Conservation (phyloP, 2,113 vertebrate genomes). For the Pterophyllum scalare region DNA sequence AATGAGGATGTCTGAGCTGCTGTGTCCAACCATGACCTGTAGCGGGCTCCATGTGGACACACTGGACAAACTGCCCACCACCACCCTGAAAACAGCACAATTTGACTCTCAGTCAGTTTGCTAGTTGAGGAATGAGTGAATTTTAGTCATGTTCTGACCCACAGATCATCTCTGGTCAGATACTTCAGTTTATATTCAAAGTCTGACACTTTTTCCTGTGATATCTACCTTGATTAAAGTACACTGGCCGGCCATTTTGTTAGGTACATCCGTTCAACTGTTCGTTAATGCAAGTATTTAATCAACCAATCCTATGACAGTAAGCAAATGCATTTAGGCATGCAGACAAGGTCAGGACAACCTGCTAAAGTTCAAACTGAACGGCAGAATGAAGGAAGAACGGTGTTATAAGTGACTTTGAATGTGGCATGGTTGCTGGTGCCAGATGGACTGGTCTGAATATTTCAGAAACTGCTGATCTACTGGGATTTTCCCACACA, state of each 20-base stretch:
- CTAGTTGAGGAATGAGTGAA: too few relatives aligned
- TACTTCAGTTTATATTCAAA: background rate
- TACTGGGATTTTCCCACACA: background rate
- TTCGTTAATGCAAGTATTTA: background rate
- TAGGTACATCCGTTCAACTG: background rate
- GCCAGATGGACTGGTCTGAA: background rate
- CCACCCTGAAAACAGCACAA: conserved; percentile 78
- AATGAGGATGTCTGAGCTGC: conserved; percentile 87
- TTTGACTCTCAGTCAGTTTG: too few relatives aligned
- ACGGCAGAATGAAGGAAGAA: background rate
- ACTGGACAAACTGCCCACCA: conserved; percentile 83
- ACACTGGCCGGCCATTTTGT: background rate
- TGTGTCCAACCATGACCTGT: conserved; percentile 85
- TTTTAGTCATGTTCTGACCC: too few relatives aligned
- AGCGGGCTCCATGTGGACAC: conserved; percentile 89
- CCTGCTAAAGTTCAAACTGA: background rate
- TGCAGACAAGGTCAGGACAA: background rate
- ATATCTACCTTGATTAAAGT: background rate
- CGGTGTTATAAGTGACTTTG: background rate
- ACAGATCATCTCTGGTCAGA: too few relatives aligned
- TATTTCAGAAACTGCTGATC: background rate
- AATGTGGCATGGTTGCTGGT: background rate
- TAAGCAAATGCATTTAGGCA: background rate
- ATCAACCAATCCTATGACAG: background rate
- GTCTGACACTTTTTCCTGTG: background rate